A percentile compares a stretch with the other conserved stretches of the same genome.
phyloP scores from a whole-genome alignment of 2,113 vertebrate genomes.

The Forbesichthys papilliferus region DNA sequence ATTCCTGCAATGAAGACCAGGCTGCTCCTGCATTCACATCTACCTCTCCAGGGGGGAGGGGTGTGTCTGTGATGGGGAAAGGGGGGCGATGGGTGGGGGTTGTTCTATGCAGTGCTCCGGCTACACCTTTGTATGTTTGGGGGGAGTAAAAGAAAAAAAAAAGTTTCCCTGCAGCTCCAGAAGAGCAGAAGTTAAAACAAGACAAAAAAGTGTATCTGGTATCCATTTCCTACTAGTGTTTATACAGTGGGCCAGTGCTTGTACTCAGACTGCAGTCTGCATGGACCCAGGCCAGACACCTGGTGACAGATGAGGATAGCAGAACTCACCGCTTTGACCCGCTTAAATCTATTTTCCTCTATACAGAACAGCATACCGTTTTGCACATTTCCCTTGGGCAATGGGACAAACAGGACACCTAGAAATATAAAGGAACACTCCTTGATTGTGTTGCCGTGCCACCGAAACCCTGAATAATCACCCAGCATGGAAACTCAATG shows the following conservation, averaged over 20 bases:
- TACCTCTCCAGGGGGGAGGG: slow-evolving; percentile 32
- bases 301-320: slow-evolving; percentile 49
- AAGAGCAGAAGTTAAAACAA: slow-evolving; percentile 1
- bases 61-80: background rate
- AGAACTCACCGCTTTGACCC: slow-evolving; percentile 28
- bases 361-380: slow-evolving; percentile 26
- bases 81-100: background rate
- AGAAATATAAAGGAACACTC: slow-evolving; percentile 10
- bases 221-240: slow-evolving; percentile 68
- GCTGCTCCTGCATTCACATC: slow-evolving; percentile 56
- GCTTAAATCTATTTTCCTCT: slow-evolving; percentile 29
- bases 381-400: slow-evolving; percentile 16
- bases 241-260: slow-evolving; percentile 51
- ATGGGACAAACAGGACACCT: slow-evolving; percentile 13
- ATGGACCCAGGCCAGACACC: slow-evolving; percentile 23
- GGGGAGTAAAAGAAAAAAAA: background rate
- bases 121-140: slow-evolving; percentile 4
- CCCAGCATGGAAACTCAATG: background rate
- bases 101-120: slow-evolving; percentile 4
- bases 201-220: slow-evolving; percentile 56
- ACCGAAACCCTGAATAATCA: too few relatives aligned
- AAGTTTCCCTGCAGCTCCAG: background rate
- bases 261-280: slow-evolving; percentile 38
- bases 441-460: background rate
- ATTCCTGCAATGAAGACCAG: slow-evolving; percentile 57